Percentiles rank a stretch among this genome's conserved stretches.
Conservation (phyloP, 2,888 invertebrate species). For the Drosophila sordidula region DNA sequence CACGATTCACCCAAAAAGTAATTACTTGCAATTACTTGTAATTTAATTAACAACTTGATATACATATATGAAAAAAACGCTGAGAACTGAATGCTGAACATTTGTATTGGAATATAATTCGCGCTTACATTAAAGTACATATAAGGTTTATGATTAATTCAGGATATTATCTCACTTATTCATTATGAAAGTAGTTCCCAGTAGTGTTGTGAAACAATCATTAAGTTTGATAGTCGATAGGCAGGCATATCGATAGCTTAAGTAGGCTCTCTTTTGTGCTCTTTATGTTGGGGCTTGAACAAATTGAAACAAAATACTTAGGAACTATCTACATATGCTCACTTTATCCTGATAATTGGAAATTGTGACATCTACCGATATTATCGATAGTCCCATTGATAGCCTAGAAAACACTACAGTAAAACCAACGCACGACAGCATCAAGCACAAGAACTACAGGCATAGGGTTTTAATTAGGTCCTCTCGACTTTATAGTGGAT, state of each 20-base stretch:
- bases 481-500: neutral
- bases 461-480: neutral
- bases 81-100: slow-evolving; percentile 63
- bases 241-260: neutral
- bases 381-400: neutral
- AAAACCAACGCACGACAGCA: neutral
- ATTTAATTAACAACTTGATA: slow-evolving; percentile 29
- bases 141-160: neutral
- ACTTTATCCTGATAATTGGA: too few relatives aligned
- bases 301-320: neutral
- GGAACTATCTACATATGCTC: too few relatives aligned
- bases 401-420: neutral
- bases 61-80: slow-evolving; percentile 14
- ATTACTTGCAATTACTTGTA: slow-evolving; percentile 19
- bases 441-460: neutral
- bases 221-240: neutral
- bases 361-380: too few relatives aligned
- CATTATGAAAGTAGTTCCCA: neutral
- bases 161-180: neutral
- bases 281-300: neutral
- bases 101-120: slow-evolving; percentile 80
- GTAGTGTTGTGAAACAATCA: neutral
- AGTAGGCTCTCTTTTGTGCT: too few relatives aligned
- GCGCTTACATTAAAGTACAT: slow-evolving; percentile 33
- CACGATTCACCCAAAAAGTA: slow-evolving; percentile 41